Evolutionary conservation across 2,888 invertebrate species (phyloP).

Genomic region (Tupiocoris notatus): DNA sequence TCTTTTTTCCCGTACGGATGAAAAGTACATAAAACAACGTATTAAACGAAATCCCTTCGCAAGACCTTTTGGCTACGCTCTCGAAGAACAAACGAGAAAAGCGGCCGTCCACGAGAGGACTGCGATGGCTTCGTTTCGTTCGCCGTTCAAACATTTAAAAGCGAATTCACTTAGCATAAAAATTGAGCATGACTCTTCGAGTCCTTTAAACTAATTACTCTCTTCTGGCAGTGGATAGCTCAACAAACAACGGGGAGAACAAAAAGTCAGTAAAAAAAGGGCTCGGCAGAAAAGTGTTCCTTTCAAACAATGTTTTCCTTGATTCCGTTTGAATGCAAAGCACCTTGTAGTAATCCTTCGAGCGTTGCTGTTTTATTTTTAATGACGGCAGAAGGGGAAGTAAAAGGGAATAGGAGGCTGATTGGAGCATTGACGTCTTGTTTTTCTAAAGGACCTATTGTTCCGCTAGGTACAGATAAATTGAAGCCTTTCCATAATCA

Average conservation of each 20-base stretch:
- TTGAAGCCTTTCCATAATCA: conserved; percentile 28
- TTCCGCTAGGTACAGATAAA: conserved; percentile 24
- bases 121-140: background rate
- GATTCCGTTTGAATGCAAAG: conserved; percentile 43
- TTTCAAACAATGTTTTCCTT: conserved; percentile 32
- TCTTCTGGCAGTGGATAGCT: conserved; percentile 29
- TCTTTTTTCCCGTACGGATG: too few species aligned
- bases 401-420: conserved; percentile 10
- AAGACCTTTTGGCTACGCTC: too few species aligned
- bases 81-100: background rate
- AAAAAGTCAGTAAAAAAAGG: conserved; percentile 23
- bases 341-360: conserved; percentile 42
- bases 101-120: background rate
- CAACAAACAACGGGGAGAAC: conserved; percentile 21
- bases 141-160: conserved; percentile 28
- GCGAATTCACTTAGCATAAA: conserved; percentile 41
- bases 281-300: conserved; percentile 28
- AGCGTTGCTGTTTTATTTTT: conserved; percentile 40
- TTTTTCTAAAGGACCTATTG: conserved; percentile 20
- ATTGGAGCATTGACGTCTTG: conserved; percentile 44
- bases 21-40: too few species aligned
- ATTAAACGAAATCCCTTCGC: too few species aligned
- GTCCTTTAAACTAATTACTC: conserved; percentile 43
- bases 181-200: conserved; percentile 29
- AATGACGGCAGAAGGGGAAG: too few species aligned